phyloP scores from a whole-genome alignment of 2,113 vertebrate genomes.

The Raja brachyura region DNA sequence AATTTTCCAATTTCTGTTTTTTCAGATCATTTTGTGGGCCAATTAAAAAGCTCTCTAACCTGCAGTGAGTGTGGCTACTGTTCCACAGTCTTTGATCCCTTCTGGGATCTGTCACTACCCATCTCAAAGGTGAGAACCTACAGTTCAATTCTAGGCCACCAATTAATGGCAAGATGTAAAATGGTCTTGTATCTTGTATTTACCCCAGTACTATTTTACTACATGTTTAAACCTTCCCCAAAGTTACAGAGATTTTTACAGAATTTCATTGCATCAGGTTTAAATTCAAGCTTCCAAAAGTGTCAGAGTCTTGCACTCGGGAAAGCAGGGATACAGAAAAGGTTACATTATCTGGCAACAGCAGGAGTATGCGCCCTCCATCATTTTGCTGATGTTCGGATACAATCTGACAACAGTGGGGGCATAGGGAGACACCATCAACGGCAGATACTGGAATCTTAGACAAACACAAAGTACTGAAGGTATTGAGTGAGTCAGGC shows the following conservation, averaged over 20 bases:
- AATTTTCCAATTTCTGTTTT: constrained; percentile 26
- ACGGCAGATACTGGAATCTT: too few species aligned
- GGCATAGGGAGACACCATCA: too few species aligned
- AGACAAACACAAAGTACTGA: too few species aligned
- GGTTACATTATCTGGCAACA: neutral
- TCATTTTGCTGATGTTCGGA: neutral
- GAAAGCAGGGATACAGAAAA: neutral
- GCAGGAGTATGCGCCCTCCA: neutral
- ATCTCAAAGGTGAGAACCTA: constrained; percentile 71
- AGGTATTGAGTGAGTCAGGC: too few species aligned
- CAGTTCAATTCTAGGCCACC: fast-evolving
- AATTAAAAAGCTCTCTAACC: constrained; percentile 87
- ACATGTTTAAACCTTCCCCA: neutral
- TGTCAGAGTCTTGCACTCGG: neutral
- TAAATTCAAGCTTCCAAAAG: neutral
- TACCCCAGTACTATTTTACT: neutral
- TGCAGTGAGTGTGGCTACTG: constrained; percentile 83
- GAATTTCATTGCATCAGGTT: neutral
- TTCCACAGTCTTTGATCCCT: constrained; percentile 88
- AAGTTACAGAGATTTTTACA: neutral
- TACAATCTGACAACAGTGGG: neutral
- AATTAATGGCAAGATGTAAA: neutral
- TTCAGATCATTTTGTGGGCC: constrained; percentile 89
- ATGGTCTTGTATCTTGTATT: neutral
- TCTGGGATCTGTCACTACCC: constrained; percentile 93